A percentile compares a stretch with the other conserved stretches of the same genome.
phyloP scores from a whole-genome alignment of 1,140 invertebrate species.

The Muscidifurax raptorellus region DNA sequence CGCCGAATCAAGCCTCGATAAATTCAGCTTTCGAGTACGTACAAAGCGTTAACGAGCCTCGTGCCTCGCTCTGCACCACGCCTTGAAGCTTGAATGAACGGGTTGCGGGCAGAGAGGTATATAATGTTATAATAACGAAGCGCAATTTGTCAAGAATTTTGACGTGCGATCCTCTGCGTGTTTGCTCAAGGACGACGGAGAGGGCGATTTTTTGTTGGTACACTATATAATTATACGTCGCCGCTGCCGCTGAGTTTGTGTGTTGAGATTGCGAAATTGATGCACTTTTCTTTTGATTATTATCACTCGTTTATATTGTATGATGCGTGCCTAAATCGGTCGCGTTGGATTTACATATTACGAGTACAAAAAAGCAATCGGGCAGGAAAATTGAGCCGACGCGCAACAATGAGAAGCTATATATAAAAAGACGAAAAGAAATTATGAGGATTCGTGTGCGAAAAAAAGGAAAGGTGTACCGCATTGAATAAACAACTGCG shows the following conservation, averaged over 20 bases:
- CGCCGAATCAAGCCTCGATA: background rate
- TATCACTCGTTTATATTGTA: background rate
- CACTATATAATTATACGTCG: background rate
- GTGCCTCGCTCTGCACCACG: background rate
- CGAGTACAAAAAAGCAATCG: too few species aligned
- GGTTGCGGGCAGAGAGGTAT: background rate
- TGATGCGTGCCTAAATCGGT: background rate
- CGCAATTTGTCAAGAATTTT: slow-evolving; percentile 5
- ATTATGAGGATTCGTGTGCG: background rate
- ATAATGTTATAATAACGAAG: slow-evolving; percentile 21
- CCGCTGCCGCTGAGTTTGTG: too few species aligned
- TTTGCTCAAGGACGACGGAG: background rate
- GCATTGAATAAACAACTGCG: slow-evolving; percentile 12
- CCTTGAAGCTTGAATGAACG: background rate
- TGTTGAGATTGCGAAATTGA: too few species aligned
- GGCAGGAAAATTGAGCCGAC: too few species aligned
- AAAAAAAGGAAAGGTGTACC: background rate
- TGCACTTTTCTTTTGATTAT: background rate
- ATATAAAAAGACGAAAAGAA: background rate
- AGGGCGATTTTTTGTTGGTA: too few species aligned
- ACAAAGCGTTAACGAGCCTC: background rate
- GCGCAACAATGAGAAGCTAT: background rate
- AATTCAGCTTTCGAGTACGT: background rate
- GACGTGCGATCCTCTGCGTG: background rate
- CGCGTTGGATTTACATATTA: background rate